These are phyloP conservation scores for Mylabris sibirica DNA, from an alignment of 2,888 invertebrate species.

Conservation along the genomic window DNA sequence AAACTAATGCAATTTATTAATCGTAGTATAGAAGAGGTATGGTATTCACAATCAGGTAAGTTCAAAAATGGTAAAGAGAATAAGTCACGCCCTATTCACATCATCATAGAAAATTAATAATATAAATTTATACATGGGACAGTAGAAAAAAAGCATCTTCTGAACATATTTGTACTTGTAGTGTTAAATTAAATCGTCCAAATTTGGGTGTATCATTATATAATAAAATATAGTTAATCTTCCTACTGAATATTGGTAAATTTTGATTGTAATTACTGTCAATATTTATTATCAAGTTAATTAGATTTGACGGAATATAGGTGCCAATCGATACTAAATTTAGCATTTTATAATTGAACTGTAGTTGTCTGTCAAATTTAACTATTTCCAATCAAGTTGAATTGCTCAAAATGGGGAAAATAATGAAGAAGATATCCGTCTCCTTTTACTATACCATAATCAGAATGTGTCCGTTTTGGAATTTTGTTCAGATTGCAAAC, in stretches of 20 bases:
- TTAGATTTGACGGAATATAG: too few species aligned
- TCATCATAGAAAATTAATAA: background rate
- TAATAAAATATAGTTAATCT: background rate
- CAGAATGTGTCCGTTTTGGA: too few species aligned
- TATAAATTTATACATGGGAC: background rate
- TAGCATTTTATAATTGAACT: too few species aligned
- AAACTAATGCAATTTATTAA: background rate
- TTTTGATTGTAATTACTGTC: background rate
- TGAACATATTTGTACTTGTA: background rate
- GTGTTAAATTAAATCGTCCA: constrained; percentile 1
- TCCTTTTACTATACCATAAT: too few species aligned
- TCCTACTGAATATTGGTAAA: background rate
- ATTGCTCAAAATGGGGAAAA: too few species aligned
- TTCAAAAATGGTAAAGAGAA: background rate
- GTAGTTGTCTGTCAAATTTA: too few species aligned
- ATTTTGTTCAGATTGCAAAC: too few species aligned
- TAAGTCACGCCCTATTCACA: background rate
- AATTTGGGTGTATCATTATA: background rate
- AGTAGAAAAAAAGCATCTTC: background rate
- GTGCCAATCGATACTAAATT: too few species aligned
- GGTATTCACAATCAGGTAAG: too few species aligned
- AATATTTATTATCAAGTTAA: too few species aligned
- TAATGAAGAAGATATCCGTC: too few species aligned
- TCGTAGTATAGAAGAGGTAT: background rate
- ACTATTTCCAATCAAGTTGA: too few species aligned